A percentile compares a stretch with the other conserved stretches of the same genome.
phyloP scores from a whole-genome alignment of 2,797 vertebrate species.

The Gallinago stenura region DNA sequence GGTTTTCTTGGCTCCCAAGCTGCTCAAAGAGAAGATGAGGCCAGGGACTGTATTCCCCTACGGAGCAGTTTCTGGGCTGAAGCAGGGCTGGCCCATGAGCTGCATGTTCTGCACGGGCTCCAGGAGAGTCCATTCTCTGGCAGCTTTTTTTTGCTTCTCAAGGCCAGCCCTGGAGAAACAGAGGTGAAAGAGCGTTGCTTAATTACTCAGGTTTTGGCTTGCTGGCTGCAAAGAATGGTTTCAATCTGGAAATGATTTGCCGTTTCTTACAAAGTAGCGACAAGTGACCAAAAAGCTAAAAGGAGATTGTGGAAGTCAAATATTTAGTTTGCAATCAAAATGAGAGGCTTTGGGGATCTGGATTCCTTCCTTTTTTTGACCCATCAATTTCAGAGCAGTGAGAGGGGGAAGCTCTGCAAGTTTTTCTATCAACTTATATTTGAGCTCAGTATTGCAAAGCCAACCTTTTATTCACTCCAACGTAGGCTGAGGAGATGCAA shows the following conservation, averaged over 20 bases:
- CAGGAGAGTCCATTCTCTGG: neutral
- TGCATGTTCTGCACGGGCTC: neutral
- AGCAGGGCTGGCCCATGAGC: neutral
- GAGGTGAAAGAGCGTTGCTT: neutral
- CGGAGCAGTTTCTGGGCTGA: neutral
- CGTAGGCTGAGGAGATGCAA: neutral
- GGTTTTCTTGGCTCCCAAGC: neutral
- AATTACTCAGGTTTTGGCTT: neutral
- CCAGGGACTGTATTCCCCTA: neutral
- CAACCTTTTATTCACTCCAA: neutral
- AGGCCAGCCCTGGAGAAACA: neutral
- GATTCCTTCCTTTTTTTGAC: neutral
- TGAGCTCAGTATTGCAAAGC: neutral
- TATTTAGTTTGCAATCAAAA: constrained; percentile 6
- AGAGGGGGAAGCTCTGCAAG: neutral
- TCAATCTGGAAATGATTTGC: neutral
- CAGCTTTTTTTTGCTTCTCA: neutral
- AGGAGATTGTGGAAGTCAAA: neutral
- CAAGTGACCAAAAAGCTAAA: neutral
- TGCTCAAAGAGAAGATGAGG: neutral
- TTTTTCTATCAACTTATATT: neutral
- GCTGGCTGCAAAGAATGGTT: neutral
- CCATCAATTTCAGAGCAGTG: neutral
- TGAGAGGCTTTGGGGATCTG: neutral
- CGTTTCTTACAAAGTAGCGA: constrained; percentile 22